These are phyloP conservation scores for Paramormyrops kingsleyae DNA, from an alignment of 2,113 vertebrate genomes.

Conservation along the genomic window DNA sequence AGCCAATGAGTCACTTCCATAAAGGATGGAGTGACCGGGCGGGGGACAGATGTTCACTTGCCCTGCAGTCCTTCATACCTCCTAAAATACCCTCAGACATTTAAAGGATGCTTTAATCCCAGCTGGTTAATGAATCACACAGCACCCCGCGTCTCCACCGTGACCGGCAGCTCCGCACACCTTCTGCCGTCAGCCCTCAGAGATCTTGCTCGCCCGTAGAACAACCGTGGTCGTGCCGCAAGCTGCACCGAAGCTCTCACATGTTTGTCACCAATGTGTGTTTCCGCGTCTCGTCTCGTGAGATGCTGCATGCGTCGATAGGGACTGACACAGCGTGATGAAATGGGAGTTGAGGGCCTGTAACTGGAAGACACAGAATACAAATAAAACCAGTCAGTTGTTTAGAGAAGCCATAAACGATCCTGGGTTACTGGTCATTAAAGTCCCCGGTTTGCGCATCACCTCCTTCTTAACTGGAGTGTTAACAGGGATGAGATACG, in stretches of 20 bases:
- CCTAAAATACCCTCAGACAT: not conserved
- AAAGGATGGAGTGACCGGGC: not conserved
- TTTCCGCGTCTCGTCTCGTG: not conserved
- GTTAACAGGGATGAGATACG: not conserved
- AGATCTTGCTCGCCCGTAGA: not conserved
- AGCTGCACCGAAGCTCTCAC: not conserved
- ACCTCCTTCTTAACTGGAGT: not conserved
- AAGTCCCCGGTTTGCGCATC: not conserved
- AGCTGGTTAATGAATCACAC: constrained; percentile 10
- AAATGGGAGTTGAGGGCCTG: not conserved
- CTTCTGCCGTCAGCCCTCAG: not conserved
- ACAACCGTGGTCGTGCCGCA: not conserved
- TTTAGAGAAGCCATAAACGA: not conserved
- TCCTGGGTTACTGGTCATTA: not conserved
- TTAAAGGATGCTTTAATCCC: not conserved
- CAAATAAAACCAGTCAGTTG: not conserved
- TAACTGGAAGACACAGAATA: not conserved
- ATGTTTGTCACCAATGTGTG: not conserved
- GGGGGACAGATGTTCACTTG: not conserved
- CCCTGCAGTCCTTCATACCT: not conserved
- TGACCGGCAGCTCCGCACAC: not conserved
- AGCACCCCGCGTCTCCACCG: not conserved
- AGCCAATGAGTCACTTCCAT: not conserved
- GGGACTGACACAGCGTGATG: not conserved
- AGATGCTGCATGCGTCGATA: not conserved